Evolutionary conservation across 2,113 vertebrate species (phyloP), one percentile per base, ranked within the genome.

Genomic region (Emydura subglobosa): DNA sequence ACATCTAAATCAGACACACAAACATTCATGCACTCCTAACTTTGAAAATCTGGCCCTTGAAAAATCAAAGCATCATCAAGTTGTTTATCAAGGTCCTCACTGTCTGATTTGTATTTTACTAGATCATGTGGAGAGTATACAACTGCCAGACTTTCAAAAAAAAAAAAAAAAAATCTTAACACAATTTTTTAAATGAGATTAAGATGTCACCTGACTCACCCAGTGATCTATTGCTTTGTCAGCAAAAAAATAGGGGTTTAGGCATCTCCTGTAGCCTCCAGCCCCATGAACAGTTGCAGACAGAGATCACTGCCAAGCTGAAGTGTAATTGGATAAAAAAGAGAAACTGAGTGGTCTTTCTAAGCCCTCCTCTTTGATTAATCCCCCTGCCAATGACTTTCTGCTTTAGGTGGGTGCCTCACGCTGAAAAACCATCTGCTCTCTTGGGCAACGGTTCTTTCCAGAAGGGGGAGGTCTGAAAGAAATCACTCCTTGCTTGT

Each of bases 401-500:
- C 49, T 89, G 47, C 42, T 55, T 81, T 72, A 91, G 72, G 76
- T 61, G 61, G 0, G 0, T 14, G 22, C 74, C 54, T 49, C 59
- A 83, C 49, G 29, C 14, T 16, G 51, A 7, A 87, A 89, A 95
- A 61, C 49, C 85, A 83, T 89, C 90, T 88, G 91, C 83, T 94
- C 93, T 55, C 12, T 83, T 11, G 0, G 72, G 49, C 1, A 0
- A 95, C 85, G 95, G 93, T 79, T 57, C 76, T 95, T 97, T 97
- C 95, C 59, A 87, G 94, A 90, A 94, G 72, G 27, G 47, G 79
- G 0, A 68, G 39, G 27, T 50, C 39, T 94, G 92, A 90, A 93
- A 93, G 59, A 6, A 89, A 42, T 59, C 68, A 81, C 68, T 72
- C 86, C 76, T 94, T 85, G 80, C 57, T 91, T 82, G 93, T 68